These are phyloP conservation scores for Xanthia togata DNA, from an alignment of 2,888 invertebrate genomes.

Conservation along the genomic window DNA sequence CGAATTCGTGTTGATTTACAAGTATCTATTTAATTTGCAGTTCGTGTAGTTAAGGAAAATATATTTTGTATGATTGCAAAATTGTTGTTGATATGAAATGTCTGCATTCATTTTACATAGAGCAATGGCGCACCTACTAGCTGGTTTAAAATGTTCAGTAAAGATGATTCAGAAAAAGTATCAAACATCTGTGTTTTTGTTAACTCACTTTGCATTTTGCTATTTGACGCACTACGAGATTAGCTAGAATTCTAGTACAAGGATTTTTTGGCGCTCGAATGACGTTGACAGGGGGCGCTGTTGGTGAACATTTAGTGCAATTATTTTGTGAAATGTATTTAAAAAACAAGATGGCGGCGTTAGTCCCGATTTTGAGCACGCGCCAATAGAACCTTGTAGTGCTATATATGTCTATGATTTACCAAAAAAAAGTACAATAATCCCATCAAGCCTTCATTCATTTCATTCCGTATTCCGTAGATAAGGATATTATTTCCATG, in stretches of 20 bases:
- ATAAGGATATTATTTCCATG: conserved; percentile 23
- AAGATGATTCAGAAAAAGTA: neutral
- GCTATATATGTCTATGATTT: neutral
- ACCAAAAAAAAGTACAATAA: neutral
- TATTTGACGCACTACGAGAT: neutral
- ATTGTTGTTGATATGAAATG: neutral
- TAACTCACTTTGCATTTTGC: neutral
- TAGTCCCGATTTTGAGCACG: neutral
- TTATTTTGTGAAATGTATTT: neutral
- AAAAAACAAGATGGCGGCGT: neutral
- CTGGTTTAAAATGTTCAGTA: neutral
- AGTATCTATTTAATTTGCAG: neutral
- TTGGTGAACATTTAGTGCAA: neutral
- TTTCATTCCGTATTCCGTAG: neutral
- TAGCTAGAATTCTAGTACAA: neutral
- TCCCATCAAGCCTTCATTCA: neutral
- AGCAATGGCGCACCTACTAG: too few species aligned
- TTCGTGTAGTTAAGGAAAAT: neutral
- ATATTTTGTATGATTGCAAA: neutral
- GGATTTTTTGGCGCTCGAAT: neutral
- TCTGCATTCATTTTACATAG: neutral
- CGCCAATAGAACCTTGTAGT: neutral
- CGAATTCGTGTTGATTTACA: neutral
- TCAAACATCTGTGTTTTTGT: neutral
- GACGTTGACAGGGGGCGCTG: neutral